Conservation (phyloP, 2,888 invertebrate genomes). For the Epirrita christyi region DNA sequence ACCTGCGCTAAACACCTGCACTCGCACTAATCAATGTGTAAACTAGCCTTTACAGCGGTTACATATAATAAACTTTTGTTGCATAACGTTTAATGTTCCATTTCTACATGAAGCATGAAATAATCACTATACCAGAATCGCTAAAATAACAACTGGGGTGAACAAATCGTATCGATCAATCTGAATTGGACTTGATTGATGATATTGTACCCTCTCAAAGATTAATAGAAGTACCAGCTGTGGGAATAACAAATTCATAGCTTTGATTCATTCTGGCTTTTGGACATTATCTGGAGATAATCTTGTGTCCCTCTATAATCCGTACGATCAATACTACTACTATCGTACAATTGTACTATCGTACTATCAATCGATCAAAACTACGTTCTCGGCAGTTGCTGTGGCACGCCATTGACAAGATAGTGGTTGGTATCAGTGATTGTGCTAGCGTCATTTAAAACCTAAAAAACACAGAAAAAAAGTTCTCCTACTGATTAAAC, state of each 20-base stretch:
- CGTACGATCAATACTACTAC: no score
- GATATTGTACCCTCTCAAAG: slow-evolving; percentile 22
- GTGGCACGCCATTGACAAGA: no score
- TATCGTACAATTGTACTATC: no score
- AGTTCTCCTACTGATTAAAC: no score
- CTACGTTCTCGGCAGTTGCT: background rate
- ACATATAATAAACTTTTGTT: no score
- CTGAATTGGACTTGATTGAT: slow-evolving; percentile 21
- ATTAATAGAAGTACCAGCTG: slow-evolving; percentile 15
- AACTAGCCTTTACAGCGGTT: no score
- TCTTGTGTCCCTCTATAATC: background rate
- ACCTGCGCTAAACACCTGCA: no score
- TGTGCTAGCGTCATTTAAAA: no score
- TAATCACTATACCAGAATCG: slow-evolving; percentile 7
- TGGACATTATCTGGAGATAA: background rate
- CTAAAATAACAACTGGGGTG: slow-evolving; percentile 20
- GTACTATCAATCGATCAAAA: background rate
- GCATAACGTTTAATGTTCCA: no score
- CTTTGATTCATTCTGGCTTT: background rate
- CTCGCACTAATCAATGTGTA: no score
- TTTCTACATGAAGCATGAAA: slow-evolving; percentile 6
- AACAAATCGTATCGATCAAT: slow-evolving; percentile 26
- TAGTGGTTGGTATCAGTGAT: no score
- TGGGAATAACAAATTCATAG: slow-evolving; percentile 12
- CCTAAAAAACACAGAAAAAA: no score